Evolutionary conservation across 2,888 invertebrate species (phyloP), one percentile per base, ranked within the genome.

Genomic region (Chrysomela aeneicollis): DNA sequence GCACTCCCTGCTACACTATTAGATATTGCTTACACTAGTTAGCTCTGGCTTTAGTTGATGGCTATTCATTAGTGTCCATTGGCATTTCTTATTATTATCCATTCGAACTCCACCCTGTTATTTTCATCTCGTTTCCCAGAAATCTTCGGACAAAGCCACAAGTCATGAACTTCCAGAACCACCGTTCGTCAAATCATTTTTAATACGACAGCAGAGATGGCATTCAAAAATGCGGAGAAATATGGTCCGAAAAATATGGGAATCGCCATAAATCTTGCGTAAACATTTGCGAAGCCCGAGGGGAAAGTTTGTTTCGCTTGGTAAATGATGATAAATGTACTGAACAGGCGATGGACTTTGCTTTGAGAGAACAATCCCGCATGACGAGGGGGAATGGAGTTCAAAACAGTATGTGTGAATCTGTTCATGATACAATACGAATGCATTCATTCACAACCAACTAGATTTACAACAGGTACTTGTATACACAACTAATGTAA

Each of bases 261-360:
- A 69, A 63, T 67, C 67, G 61, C 64, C 67, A 67, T 69, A 69
- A 69, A 69, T 69, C 69, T 69, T 59, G 58, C 42, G 35, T 60
- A 67, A 64, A 67, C 60, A 67, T 64, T n/a, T n/a, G n/a, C 67
- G 58, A 47, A 59, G 50, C 57, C 64, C 50, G 51, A 30, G 49
- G 59, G 49, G 64, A 66, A 67, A 69, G 63, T 67, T 67, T 61
- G 62, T 69, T 63, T 64, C 63, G 58, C 63, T 60, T 57, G 53
- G 60, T 63, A 64, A 67, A 69, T 66, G 62, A 69, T 69, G 69
- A 69, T 67, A 61, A 64, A 69, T 69, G 63, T 69, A 35, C 35
- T 2, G 8, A 35, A 26, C 26, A n/a, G 26, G 6, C 26, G 26
- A 3, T 6, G 26, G 26, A 26, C 26, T 26, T 26, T 26, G 26